Percentiles rank a stretch among this genome's conserved stretches.
Evolutionary conservation across 2,888 invertebrate genomes (phyloP).

Genomic region (Zhuqinia jingwanae): DNA sequence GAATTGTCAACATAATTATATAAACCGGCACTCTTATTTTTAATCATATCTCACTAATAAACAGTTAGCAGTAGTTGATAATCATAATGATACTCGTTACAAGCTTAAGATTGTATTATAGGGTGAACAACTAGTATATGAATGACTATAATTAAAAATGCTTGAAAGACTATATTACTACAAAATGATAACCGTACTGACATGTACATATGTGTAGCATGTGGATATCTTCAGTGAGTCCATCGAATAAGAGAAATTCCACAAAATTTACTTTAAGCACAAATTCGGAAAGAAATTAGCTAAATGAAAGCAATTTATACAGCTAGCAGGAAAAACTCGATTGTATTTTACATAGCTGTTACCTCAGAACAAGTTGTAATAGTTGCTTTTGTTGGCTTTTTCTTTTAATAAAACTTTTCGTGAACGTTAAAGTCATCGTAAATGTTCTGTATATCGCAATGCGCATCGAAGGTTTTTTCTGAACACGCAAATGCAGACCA

Average conservation of each 20-base stretch:
- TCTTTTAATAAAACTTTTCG: too few relatives aligned
- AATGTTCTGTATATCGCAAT: too few relatives aligned
- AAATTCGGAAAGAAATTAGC: constrained; percentile 11
- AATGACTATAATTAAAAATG: constrained; percentile 71
- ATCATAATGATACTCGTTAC: constrained; percentile 28
- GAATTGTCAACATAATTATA: neutral
- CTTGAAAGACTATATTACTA: constrained; percentile 71
- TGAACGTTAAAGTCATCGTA: too few relatives aligned
- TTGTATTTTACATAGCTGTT: too few relatives aligned
- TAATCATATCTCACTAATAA: constrained; percentile 20
- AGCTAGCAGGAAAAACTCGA: neutral
- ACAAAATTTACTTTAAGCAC: constrained; percentile 58
- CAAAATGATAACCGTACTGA: constrained; percentile 51
- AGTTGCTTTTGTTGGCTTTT: too few relatives aligned
- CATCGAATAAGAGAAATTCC: constrained; percentile 41
- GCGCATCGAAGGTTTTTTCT: too few relatives aligned
- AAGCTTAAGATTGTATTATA: constrained; percentile 65
- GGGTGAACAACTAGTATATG: constrained; percentile 69
- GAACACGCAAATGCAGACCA: too few relatives aligned
- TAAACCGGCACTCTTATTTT: neutral
- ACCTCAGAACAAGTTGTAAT: too few relatives aligned
- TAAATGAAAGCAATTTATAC: constrained; percentile 35
- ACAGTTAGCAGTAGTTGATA: neutral
- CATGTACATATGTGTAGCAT: constrained; percentile 38
- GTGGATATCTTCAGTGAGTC: neutral